Percentiles rank a stretch among this genome's conserved stretches.
Conservation (phyloP, 2,888 invertebrate genomes). For the Pseudoips prasinana region DNA sequence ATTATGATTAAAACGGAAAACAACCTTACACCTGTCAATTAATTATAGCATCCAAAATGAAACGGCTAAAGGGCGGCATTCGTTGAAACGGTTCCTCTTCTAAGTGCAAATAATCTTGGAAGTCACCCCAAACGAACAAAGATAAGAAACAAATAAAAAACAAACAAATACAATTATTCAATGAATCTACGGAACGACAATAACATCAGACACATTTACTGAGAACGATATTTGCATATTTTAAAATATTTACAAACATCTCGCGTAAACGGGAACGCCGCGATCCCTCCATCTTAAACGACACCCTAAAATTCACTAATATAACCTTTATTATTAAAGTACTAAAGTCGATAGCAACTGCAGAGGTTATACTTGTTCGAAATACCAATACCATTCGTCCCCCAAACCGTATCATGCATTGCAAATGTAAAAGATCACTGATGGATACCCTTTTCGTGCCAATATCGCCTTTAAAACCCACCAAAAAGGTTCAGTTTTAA, state of each 20-base stretch:
- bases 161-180: constrained; percentile 37
- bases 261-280: constrained; percentile 36
- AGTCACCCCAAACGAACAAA: constrained; percentile 5
- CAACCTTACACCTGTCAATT: neutral
- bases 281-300: constrained; percentile 21
- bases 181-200: constrained; percentile 42
- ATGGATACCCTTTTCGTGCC: constrained; percentile 28
- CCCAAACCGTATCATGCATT: constrained; percentile 45
- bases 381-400: constrained; percentile 50
- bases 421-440: constrained; percentile 30
- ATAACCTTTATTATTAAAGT: constrained; percentile 11
- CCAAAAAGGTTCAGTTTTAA: constrained; percentile 36
- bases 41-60: neutral
- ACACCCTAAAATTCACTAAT: constrained; percentile 13
- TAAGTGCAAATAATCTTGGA: neutral
- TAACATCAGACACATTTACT: constrained; percentile 46
- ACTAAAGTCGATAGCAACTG: constrained; percentile 20
- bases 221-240: constrained; percentile 48
- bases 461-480: constrained; percentile 38
- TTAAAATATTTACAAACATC: constrained; percentile 52
- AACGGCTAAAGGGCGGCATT: neutral
- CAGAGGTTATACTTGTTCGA: constrained; percentile 32
- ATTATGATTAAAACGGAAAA: too few relatives aligned
- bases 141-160: constrained; percentile 14
- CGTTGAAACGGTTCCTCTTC: neutral